Evolutionary conservation across 2,113 vertebrate genomes (phyloP).

Genomic region (Dicerorhinus sumatrensis): DNA sequence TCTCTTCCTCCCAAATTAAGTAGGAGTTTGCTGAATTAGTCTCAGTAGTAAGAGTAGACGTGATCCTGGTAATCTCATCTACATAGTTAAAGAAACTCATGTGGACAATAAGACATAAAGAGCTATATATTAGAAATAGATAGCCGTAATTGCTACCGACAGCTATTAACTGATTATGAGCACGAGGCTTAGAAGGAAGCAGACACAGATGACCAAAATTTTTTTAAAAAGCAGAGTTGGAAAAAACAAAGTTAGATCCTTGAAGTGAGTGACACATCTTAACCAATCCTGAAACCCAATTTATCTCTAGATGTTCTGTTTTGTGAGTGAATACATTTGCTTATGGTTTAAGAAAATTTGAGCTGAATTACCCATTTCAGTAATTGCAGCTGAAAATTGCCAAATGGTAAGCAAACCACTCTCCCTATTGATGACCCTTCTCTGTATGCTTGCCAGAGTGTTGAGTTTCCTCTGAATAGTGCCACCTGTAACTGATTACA

Average conservation of each 20-base stretch:
- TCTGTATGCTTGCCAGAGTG: neutral
- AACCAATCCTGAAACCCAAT: neutral
- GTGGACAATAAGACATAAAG: neutral
- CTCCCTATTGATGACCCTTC: neutral
- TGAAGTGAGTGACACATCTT: neutral
- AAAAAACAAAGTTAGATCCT: neutral
- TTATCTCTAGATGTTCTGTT: neutral
- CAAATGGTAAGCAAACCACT: neutral
- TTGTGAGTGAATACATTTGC: neutral
- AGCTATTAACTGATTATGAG: neutral
- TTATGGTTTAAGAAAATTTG: neutral
- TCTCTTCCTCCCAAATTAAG: neutral
- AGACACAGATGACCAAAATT: neutral
- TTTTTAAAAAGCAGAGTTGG: neutral
- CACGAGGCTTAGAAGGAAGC: neutral
- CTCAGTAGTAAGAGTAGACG: neutral
- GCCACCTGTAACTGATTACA: neutral
- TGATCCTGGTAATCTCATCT: neutral
- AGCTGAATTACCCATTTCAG: slow-evolving; percentile 10
- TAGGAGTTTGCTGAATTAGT: neutral
- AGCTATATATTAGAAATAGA: neutral
- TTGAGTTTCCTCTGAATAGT: neutral
- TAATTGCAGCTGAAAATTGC: neutral
- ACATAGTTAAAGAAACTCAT: neutral
- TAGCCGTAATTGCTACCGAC: neutral